A percentile compares a stretch with the other conserved stretches of the same genome.
Conservation (phyloP, 2,888 invertebrate species). For the Belgica antarctica region DNA sequence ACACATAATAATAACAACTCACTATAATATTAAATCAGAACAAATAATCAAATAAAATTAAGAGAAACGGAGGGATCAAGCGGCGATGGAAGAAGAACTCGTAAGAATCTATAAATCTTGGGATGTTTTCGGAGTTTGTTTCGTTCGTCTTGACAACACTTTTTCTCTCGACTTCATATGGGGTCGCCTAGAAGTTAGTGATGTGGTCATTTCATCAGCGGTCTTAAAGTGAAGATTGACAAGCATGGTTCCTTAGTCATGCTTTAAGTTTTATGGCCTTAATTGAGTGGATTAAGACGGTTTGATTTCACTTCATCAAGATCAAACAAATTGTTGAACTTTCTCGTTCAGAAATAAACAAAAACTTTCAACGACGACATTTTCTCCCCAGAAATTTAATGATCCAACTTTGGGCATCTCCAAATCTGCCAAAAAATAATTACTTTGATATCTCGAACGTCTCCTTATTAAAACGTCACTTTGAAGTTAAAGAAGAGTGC, state of each 20-base stretch:
- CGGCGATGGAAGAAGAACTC: not conserved
- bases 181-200: not conserved
- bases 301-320: too few relatives aligned
- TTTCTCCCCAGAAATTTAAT: too few relatives aligned
- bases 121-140: not conserved
- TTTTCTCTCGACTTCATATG: not conserved
- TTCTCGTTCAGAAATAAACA: too few relatives aligned
- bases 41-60: conserved; percentile 20
- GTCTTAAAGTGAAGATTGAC: too few relatives aligned
- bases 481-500: not conserved
- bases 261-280: too few relatives aligned
- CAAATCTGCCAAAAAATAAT: not conserved
- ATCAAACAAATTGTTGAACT: too few relatives aligned
- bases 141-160: too few relatives aligned
- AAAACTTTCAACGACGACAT: too few relatives aligned
- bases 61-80: not conserved
- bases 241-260: too few relatives aligned
- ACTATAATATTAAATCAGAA: conserved; percentile 17
- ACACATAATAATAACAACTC: conserved; percentile 28
- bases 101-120: conserved; percentile 7
- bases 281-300: too few relatives aligned
- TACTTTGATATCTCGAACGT: not conserved
- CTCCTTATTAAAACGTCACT: not conserved
- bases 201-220: too few relatives aligned
- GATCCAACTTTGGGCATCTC: too few relatives aligned